These are phyloP conservation scores for Scolanthus callimorphus DNA, from an alignment of 92 coral and sea anemone genomes.

Conservation along the genomic window DNA sequence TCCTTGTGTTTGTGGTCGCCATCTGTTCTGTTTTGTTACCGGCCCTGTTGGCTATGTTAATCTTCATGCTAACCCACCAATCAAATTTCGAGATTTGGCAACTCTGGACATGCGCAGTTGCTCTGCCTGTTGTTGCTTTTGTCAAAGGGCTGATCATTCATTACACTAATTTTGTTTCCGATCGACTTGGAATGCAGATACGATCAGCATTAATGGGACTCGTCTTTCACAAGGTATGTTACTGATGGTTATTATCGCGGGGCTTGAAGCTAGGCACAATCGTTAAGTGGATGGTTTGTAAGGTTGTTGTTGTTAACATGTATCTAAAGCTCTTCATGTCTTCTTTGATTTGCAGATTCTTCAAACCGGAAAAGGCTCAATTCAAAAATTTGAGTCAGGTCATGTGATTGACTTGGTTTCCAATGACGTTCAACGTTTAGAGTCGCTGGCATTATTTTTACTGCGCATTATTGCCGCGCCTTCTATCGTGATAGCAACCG, in stretches of 20 bases:
- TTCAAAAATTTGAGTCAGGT: not conserved
- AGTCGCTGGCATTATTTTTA: not conserved
- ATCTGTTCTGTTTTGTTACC: not conserved
- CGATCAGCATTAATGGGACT: not conserved
- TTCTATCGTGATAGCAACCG: not conserved
- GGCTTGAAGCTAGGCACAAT: not conserved
- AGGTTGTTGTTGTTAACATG: not conserved
- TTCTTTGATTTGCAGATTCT: not conserved
- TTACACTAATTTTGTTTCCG: no score
- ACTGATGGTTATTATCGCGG: not conserved
- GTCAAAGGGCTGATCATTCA: no score
- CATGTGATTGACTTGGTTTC: not conserved
- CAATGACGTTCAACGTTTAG: conserved; percentile 2
- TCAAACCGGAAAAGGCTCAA: not conserved
- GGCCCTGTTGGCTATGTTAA: not conserved
- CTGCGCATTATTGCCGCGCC: not conserved
- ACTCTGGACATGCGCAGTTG: conserved; percentile 5
- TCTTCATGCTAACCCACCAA: not conserved
- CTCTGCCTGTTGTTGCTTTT: not conserved
- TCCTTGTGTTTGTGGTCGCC: not conserved
- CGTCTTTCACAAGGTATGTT: not conserved
- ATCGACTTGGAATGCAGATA: not conserved
- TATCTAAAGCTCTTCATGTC: not conserved
- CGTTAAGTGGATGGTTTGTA: not conserved
- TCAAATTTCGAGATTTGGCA: not conserved